Evolutionary conservation across 1,140 invertebrate genomes (phyloP).

Genomic region (Brachionus rubens): DNA sequence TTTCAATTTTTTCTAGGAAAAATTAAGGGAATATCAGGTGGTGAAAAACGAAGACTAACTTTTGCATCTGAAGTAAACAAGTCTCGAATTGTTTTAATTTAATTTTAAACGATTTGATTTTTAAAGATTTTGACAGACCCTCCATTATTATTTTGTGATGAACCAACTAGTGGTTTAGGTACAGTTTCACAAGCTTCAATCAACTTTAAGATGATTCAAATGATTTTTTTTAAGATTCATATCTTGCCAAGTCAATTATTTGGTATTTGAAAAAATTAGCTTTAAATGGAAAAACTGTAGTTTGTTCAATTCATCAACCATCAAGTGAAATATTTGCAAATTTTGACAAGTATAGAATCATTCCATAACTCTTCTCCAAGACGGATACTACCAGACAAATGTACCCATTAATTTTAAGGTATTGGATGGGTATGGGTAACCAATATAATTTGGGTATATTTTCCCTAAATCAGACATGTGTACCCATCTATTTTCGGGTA

Average conservation of each 20-base stretch:
- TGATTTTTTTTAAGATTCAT: conserved; percentile 68
- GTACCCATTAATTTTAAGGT: no score
- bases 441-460: no score
- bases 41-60: conserved; percentile 86
- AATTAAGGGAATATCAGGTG: conserved; percentile 87
- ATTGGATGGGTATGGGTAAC: no score
- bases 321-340: conserved; percentile 86
- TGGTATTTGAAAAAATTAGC: conserved; percentile 68
- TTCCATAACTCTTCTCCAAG: no score
- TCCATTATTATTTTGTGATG: conserved; percentile 90
- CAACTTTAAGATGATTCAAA: conserved; percentile 66
- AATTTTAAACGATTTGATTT: not conserved
- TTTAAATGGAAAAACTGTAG: conserved; percentile 79
- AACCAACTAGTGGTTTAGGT: conserved; percentile 57
- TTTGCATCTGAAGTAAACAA: conserved; percentile 90
- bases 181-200: conserved; percentile 70
- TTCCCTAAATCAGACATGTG: no score
- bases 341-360: conserved; percentile 73
- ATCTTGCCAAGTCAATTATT: conserved; percentile 84
- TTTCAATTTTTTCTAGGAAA: conserved; percentile 50
- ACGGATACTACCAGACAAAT: no score
- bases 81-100: not conserved
- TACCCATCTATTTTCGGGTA: no score
- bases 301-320: conserved; percentile 93
- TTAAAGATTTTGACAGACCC: conserved; percentile 74